Base-by-base conservation (phyloP, 2,888 invertebrate species). In the Stramonita haemastoma region DNA sequence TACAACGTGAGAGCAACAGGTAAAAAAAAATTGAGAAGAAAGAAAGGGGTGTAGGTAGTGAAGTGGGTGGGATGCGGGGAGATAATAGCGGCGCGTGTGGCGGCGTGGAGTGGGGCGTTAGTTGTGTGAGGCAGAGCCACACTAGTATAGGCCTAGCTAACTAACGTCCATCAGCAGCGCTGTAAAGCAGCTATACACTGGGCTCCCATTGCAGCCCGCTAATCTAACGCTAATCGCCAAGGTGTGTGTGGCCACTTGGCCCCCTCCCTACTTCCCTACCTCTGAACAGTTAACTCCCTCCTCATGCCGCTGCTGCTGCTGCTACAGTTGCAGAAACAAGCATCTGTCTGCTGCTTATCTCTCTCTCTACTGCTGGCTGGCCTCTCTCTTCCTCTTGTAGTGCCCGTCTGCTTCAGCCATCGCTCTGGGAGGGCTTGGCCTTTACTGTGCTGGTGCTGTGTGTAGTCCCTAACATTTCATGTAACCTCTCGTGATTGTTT, bases 181-280 rank as follows among this genome's bases (percentile, higher is more conserved):
- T 66, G 32, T 83, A 83, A 88, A 60, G 46, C 81, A 66, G 70
- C 32, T 29, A 66, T 60, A 85, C 60, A 60, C 22, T 34, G 60
- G 88, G n/a, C 32, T 88, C 81, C 81, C 19, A 22, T 88, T 88
- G n/a, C 29, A 36, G 29, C 29, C 79, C 32, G 57, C n/a, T n/a
- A n/a, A n/a, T n/a, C n/a, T n/a, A n/a, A n/a, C n/a, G 60, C 81
- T 88, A 88, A 88, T 88, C 88, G 57, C 56, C 29, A 17, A n/a
- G 83, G 88, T 32, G 81, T 60, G 88, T 88, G 88, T 88, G 88
- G 88, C 88, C 88, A 88, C 88, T 88, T 88, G 88, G 22, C 81
- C 60, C 13, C 15, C 8, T 66, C 17, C 29, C 87, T 79, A 1
- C 17, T 15, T 60, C 11, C 11, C 17, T 60, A 22, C 22, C 22